These are phyloP conservation scores for Atherinosoma microstoma DNA, from an alignment of 2,797 vertebrate species.

Conservation along the genomic window DNA sequence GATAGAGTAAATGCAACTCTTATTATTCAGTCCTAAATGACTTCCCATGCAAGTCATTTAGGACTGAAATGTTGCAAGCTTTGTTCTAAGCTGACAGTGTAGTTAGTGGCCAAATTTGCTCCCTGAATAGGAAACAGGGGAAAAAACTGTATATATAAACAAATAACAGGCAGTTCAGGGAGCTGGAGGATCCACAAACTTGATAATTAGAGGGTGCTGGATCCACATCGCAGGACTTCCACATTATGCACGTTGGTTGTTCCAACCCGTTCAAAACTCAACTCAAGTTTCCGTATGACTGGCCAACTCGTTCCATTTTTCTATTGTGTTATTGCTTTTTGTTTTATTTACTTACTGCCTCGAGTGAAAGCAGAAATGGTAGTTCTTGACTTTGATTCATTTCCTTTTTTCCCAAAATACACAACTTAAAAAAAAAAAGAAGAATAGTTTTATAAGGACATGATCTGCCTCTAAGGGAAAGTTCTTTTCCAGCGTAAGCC, in stretches of 20 bases:
- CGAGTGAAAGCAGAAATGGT: conserved; percentile 46
- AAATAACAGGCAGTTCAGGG: conserved; percentile 28
- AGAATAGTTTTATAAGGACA: neutral
- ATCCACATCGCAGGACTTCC: conserved; percentile 28
- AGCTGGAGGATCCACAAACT: conserved; percentile 47
- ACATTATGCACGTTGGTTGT: conserved; percentile 25
- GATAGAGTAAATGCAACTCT: neutral
- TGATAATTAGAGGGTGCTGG: conserved; percentile 62
- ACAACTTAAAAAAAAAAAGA: neutral
- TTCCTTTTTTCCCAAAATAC: conserved; percentile 33
- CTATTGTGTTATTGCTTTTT: conserved; percentile 26
- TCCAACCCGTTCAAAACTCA: conserved; percentile 11
- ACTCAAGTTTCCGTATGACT: conserved; percentile 36
- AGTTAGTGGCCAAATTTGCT: conserved; percentile 25
- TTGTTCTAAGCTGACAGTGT: neutral
- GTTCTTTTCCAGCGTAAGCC: neutral
- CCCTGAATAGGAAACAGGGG: conserved; percentile 45
- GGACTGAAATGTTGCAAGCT: conserved; percentile 7
- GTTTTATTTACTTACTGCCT: conserved; percentile 36
- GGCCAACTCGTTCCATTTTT: conserved; percentile 10
- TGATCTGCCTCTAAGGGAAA: neutral
- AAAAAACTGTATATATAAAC: conserved; percentile 6
- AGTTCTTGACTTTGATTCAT: conserved; percentile 13
- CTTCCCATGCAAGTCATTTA: neutral
- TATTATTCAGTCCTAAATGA: too few species aligned